Evolutionary conservation across 2,113 vertebrate genomes (phyloP).

Genomic region (Anguilla japonica): DNA sequence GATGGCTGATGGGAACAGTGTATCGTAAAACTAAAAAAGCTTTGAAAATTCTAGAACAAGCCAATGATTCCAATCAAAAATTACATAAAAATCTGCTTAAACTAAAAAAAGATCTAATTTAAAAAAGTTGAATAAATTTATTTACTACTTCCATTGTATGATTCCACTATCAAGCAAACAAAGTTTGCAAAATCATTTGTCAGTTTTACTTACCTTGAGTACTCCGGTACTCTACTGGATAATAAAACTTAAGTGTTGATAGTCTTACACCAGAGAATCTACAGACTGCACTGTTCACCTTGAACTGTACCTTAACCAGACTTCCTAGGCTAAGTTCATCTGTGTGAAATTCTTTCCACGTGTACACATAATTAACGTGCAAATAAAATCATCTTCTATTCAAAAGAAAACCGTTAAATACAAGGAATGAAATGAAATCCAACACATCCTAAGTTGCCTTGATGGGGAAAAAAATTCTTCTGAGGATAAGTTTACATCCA

Average conservation of each 20-base stretch:
- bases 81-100: background rate
- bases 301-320: background rate
- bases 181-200: background rate
- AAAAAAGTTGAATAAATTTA: background rate
- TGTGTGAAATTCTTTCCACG: background rate
- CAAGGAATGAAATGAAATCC: constrained; percentile 47
- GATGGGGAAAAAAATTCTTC: constrained; percentile 8
- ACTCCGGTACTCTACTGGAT: background rate
- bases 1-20: background rate
- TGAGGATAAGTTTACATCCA: no score
- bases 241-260: background rate
- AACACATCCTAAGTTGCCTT: constrained; percentile 16
- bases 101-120: background rate
- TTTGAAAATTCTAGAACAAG: background rate
- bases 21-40: background rate
- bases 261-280: background rate
- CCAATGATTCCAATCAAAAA: background rate
- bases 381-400: constrained; percentile 12
- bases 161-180: background rate
- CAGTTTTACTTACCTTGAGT: constrained; percentile 14
- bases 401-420: constrained; percentile 23
- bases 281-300: background rate
- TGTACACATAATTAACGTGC: background rate
- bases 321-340: background rate
- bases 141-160: background rate